phyloP scores from a whole-genome alignment of 2,113 vertebrate species.

The Rhegmatorhina hoffmannsi region DNA sequence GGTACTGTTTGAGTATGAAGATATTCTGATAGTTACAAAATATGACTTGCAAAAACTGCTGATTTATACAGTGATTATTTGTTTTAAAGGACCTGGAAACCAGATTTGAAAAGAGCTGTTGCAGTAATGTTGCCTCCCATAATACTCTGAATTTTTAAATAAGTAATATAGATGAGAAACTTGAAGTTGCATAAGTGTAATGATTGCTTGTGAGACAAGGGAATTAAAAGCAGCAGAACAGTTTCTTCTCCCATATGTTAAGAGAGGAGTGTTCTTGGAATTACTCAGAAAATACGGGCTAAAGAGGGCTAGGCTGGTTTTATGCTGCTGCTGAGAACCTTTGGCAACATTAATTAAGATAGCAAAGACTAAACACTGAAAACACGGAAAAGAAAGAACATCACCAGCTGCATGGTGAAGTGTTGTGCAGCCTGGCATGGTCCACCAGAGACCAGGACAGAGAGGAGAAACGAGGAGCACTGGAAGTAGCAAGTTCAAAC shows the following conservation, averaged over 20 bases:
- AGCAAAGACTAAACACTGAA: neutral
- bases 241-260: neutral
- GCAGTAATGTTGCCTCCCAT: neutral
- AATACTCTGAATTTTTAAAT: slow-evolving; percentile 20
- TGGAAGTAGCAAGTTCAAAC: neutral
- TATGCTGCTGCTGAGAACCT: neutral
- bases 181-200: neutral
- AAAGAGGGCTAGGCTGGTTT: neutral
- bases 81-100: slow-evolving; percentile 1
- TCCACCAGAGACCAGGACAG: neutral
- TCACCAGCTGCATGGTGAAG: neutral
- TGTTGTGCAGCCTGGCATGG: neutral
- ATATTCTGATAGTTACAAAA: slow-evolving; percentile 10
- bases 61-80: neutral
- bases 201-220: neutral
- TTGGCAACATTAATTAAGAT: neutral
- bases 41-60: slow-evolving; percentile 21
- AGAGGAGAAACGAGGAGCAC: neutral
- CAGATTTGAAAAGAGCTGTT: neutral
- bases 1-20: neutral
- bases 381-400: neutral
- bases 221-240: neutral
- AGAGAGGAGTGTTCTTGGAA: neutral
- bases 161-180: neutral
- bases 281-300: neutral